phyloP scores from a whole-genome alignment of 1,140 invertebrate species.

The Apis laboriosa region DNA sequence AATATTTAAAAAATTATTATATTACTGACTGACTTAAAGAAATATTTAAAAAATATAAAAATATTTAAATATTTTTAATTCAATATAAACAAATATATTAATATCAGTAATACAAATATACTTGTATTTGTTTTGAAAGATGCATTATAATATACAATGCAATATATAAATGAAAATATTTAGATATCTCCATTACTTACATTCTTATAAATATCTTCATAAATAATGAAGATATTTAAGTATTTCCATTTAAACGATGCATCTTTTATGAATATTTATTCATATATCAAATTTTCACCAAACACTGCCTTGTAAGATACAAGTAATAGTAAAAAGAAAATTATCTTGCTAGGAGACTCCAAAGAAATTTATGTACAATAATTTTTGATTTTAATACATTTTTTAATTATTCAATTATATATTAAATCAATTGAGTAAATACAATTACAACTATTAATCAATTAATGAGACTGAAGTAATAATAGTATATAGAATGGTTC shows the following conservation, averaged over 20 bases:
- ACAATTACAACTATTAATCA: slow-evolving; percentile 1
- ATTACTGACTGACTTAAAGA: not conserved
- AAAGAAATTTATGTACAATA: slow-evolving; percentile 40
- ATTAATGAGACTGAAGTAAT: slow-evolving; percentile 33
- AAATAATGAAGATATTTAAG: no score
- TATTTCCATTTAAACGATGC: not conserved
- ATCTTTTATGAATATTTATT: not conserved
- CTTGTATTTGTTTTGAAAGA: not conserved
- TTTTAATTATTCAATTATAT: not conserved
- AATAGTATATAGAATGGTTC: not conserved
- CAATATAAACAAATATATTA: not conserved
- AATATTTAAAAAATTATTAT: not conserved
- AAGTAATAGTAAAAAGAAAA: slow-evolving; percentile 28
- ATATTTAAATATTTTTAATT: not conserved
- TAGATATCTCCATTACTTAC: no score
- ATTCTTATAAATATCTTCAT: no score
- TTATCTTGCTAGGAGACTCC: slow-evolving; percentile 40
- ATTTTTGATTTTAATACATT: not conserved
- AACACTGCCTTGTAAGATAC: slow-evolving; percentile 57
- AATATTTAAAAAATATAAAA: not conserved
- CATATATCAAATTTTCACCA: slow-evolving; percentile 12
- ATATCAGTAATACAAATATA: not conserved
- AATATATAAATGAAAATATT: no score
- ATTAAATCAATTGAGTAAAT: slow-evolving; percentile 1
- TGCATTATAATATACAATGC: no score